phyloP scores from a whole-genome alignment of 1,140 invertebrate species.

The Himalopsyche phryganea region DNA sequence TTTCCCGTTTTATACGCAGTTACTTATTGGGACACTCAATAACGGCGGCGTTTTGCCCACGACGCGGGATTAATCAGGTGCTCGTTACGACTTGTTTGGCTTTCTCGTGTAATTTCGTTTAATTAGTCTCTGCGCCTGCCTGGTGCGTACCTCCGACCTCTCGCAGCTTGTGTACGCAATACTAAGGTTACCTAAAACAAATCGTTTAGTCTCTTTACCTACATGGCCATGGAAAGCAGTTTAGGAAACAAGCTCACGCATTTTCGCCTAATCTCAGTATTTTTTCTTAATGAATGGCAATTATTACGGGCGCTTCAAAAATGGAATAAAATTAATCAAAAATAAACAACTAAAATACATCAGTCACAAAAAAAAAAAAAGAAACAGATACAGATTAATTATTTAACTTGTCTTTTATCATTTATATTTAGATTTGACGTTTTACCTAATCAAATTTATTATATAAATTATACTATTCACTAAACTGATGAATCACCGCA shows the following conservation, averaged over 20 bases:
- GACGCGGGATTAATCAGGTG: constrained; percentile 21
- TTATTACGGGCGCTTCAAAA: too few species aligned
- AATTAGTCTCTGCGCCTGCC: constrained; percentile 23
- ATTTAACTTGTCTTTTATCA: too few species aligned
- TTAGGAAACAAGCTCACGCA: constrained; percentile 4
- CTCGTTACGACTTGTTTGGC: constrained; percentile 31
- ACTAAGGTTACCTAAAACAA: background rate
- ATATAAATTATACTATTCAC: too few species aligned
- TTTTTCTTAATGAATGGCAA: background rate
- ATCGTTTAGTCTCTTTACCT: background rate
- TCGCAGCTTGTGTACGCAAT: background rate
- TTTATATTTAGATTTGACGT: too few species aligned
- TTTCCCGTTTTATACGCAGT: constrained; percentile 5
- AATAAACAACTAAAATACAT: too few species aligned
- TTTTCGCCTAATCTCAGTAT: constrained; percentile 4
- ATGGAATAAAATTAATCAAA: too few species aligned
- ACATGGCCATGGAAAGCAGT: background rate
- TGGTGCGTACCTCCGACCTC: background rate
- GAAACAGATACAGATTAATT: too few species aligned
- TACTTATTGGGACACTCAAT: constrained; percentile 26
- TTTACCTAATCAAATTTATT: too few species aligned
- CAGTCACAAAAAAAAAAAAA: too few species aligned
- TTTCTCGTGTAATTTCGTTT: constrained; percentile 27
- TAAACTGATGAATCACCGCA: too few species aligned
- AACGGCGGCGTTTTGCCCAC: constrained; percentile 8